A percentile compares a stretch with the other conserved stretches of the same genome.
Conservation (phyloP, 2,888 invertebrate species). For the Heliconius ethilla region DNA sequence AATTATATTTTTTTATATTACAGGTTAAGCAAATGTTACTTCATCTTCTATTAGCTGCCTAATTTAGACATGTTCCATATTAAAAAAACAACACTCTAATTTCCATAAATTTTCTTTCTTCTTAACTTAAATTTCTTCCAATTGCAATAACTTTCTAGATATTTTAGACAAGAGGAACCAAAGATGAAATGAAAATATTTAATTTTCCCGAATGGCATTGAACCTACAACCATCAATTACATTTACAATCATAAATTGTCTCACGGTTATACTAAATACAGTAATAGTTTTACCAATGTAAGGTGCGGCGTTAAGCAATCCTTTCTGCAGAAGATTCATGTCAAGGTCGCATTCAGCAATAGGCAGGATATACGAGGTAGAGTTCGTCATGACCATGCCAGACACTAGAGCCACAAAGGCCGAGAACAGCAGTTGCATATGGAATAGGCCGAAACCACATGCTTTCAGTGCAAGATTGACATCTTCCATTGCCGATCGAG, state of each 20-base stretch:
- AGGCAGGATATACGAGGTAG: constrained; percentile 57
- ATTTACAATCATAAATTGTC: too few species aligned
- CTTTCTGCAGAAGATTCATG: constrained; percentile 65
- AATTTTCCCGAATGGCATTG: not conserved
- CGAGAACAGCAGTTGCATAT: constrained; percentile 56
- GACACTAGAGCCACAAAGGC: constrained; percentile 55
- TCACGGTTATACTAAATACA: too few species aligned
- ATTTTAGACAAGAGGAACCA: too few species aligned
- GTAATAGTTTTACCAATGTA: constrained; percentile 56
- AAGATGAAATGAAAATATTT: too few species aligned
- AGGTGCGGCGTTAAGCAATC: constrained; percentile 61
- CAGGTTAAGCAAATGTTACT: too few species aligned
- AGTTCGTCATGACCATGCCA: constrained; percentile 55
- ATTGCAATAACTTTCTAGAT: too few species aligned
- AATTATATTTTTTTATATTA: too few species aligned
- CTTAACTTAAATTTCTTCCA: too few species aligned
- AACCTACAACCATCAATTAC: not conserved
- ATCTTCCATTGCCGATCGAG: constrained; percentile 59
- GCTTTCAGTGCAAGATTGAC: constrained; percentile 59
- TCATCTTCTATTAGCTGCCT: too few species aligned
- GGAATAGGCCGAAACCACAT: constrained; percentile 64
- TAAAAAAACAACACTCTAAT: too few species aligned
- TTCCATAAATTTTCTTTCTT: too few species aligned
- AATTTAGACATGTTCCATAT: too few species aligned
- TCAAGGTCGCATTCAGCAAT: constrained; percentile 66